phyloP scores from a whole-genome alignment of 2,797 vertebrate genomes.

The Gambusia yucatana region DNA sequence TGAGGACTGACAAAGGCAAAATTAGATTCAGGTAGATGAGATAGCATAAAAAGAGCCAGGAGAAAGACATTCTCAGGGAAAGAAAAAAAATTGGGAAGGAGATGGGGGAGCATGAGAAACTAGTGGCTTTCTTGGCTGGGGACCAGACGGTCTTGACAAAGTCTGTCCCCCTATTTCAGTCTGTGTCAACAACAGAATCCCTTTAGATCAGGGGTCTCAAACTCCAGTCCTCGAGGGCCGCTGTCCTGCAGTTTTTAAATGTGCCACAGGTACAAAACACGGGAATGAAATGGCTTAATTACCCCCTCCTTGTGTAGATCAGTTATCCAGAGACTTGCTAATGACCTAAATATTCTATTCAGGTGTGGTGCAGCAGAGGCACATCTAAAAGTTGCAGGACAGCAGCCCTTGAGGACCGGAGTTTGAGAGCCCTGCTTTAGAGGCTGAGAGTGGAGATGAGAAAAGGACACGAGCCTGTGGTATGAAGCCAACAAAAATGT shows the following conservation, averaged over 20 bases:
- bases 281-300: no score
- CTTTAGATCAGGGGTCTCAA: conserved; percentile 16
- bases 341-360: no score
- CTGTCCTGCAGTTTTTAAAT: no score
- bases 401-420: no score
- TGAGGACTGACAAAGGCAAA: conserved; percentile 45
- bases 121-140: conserved; percentile 45
- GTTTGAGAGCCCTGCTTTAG: background rate
- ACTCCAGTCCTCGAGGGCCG: no score
- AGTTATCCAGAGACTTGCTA: no score
- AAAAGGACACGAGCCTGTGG: conserved; percentile 45
- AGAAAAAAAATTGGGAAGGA: conserved; percentile 22
- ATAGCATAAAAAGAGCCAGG: conserved; percentile 26
- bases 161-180: conserved; percentile 37
- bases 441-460: conserved; percentile 44
- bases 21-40: conserved; percentile 48
- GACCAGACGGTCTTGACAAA: conserved; percentile 54
- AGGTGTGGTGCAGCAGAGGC: no score
- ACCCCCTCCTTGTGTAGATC: no score
- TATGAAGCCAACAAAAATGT: conserved; percentile 68
- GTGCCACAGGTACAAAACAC: no score
- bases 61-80: conserved; percentile 33
- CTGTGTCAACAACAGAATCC: conserved; percentile 60
- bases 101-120: conserved; percentile 55
- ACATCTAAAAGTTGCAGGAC: no score